Conservation (phyloP, 2,888 invertebrate genomes). For the Limnephilus auricula region DNA sequence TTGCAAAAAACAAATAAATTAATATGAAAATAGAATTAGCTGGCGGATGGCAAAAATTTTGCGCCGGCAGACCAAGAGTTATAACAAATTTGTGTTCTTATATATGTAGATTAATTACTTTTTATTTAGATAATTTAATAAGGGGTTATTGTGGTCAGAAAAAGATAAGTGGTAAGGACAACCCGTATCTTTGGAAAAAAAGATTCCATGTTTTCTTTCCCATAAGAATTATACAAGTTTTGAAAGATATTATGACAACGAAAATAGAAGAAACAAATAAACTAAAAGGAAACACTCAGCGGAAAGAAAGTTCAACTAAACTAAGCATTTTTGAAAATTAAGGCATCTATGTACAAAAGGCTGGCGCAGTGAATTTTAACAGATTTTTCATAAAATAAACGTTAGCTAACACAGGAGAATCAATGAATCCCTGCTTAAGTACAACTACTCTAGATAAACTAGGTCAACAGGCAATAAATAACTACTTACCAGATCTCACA, state of each 20-base stretch:
- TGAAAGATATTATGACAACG: neutral
- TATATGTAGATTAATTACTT: neutral
- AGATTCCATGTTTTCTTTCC: neutral
- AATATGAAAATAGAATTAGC: too few relatives aligned
- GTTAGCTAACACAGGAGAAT: neutral
- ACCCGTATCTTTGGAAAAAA: neutral
- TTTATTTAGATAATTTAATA: neutral
- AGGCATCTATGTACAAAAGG: too few relatives aligned
- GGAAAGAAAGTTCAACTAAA: neutral
- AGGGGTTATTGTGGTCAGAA: neutral
- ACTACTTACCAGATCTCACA: neutral
- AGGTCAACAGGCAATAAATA: neutral
- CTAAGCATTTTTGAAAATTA: too few relatives aligned
- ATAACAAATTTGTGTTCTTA: too few relatives aligned
- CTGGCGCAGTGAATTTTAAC: neutral
- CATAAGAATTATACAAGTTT: neutral
- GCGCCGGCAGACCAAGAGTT: too few relatives aligned
- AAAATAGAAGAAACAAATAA: neutral
- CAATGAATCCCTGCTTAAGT: neutral
- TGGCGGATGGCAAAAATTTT: too few relatives aligned
- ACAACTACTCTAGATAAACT: neutral
- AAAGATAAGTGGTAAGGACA: neutral
- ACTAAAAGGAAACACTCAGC: neutral
- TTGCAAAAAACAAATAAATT: too few relatives aligned
- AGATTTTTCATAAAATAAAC: neutral